A percentile compares a stretch with the other conserved stretches of the same genome.
Evolutionary conservation across 2,888 invertebrate genomes (phyloP).

Genomic region (Apodemia zela): DNA sequence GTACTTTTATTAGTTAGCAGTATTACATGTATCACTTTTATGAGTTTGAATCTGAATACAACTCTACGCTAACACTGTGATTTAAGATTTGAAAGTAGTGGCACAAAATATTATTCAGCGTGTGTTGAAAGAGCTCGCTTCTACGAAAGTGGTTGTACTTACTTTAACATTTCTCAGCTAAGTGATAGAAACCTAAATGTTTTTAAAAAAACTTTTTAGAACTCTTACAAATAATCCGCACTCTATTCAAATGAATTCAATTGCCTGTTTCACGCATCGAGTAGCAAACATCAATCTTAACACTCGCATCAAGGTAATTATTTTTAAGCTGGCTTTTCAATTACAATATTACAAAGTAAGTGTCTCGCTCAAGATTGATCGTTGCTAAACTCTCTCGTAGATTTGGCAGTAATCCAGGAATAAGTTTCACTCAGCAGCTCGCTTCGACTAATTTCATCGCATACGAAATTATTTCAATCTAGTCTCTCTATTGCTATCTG

Average conservation of each 20-base stretch:
- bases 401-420: slow-evolving; percentile 13
- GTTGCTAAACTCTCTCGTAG: slow-evolving; percentile 11
- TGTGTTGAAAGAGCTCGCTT: too few species aligned
- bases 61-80: too few species aligned
- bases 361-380: slow-evolving; percentile 10
- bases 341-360: slow-evolving; percentile 12
- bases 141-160: too few species aligned
- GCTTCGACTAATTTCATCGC: not conserved
- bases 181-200: too few species aligned
- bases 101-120: too few species aligned
- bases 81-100: too few species aligned
- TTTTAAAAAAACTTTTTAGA: too few species aligned
- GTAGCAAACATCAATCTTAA: not conserved
- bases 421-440: slow-evolving; percentile 8
- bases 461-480: not conserved
- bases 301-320: not conserved
- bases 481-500: not conserved
- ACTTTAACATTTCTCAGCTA: too few species aligned
- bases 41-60: too few species aligned
- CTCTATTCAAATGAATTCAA: not conserved
- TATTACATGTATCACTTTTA: too few species aligned
- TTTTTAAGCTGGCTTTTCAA: not conserved
- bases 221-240: too few species aligned
- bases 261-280: not conserved
- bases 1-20: too few species aligned